Evolutionary conservation across 2,888 invertebrate genomes (phyloP).

Genomic region (Prionchulus punctatus): DNA sequence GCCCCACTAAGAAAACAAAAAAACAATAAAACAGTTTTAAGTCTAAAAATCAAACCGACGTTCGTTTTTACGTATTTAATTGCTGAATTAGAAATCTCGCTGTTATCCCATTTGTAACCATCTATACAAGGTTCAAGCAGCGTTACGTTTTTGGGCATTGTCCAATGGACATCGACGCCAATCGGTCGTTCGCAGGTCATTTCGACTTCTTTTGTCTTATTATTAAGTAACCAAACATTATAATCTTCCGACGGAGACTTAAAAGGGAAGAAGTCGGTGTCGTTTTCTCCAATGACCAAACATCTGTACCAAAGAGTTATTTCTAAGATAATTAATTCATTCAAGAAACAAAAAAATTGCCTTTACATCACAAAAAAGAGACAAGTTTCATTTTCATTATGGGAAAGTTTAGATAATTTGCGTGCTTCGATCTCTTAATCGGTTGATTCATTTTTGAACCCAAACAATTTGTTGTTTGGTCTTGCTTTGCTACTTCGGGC

Average conservation of each 20-base stretch:
- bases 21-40: too few species aligned
- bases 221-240: background rate
- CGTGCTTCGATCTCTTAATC: too few species aligned
- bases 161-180: too few species aligned
- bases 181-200: too few species aligned
- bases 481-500: background rate
- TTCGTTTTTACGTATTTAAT: background rate
- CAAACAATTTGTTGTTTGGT: background rate
- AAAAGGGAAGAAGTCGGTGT: background rate
- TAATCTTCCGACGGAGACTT: background rate
- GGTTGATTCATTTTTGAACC: background rate
- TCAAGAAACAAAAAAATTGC: background rate
- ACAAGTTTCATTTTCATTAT: background rate
- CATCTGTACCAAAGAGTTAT: constrained; percentile 17
- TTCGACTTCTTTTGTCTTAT: too few species aligned
- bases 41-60: too few species aligned
- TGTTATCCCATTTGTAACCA: constrained; percentile 21
- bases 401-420: background rate
- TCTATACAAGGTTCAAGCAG: constrained; percentile 1
- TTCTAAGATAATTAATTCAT: constrained; percentile 6
- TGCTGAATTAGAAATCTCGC: constrained; percentile 11
- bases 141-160: too few species aligned
- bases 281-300: constrained; percentile 15
- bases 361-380: too few species aligned
- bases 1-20: constrained; percentile 26